Base-by-base conservation (phyloP, 1,140 invertebrate genomes). In the Diachasma alloeum region DNA sequence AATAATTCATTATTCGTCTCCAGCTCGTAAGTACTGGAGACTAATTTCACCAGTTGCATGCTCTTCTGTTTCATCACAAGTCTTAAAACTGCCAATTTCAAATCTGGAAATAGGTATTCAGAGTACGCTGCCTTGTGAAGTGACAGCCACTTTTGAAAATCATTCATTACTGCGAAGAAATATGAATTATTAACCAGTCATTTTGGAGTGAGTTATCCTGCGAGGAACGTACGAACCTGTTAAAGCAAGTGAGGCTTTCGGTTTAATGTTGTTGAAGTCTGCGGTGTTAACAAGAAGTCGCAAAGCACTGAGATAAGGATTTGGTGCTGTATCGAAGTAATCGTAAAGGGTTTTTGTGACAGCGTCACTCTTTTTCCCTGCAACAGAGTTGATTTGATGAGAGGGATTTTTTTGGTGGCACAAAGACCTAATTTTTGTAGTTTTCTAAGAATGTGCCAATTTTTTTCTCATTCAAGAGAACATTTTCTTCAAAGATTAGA, bases 61-160 rank as follows among this genome's bases (percentile, higher is more conserved):
- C 91, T 88, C 42, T 90, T 91, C 69, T 93, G 92, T 56, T 87
- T 91, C 44, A 85, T 90, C 0, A 93, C 84, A 78, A 93, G 87
- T 81, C 90, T 90, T 86, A 93, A 93, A 24, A 92, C 91, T 75
- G 91, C 91, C 80, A 91, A 81, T 84, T 93, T 93, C 9, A 92
- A 81, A 66, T 93, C 90, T 10, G 84, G 78, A 19, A 85, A 89
- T 56, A 93, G 83, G 75, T 86, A 86, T 70, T 87, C 83, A 79
- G 81, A 82, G 80, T 84, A 88, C 19, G 63, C 80, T 72, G 82
- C 79, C 83, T 82, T 86, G 39, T 81, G 84, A 31, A 79, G 79
- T 70, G 83, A 72, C 31, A 89, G 83, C 90, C 91, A 92, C 48
- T 85, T 90, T 80, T 86, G 84, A 82, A 92, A 93, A 75, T 91